A percentile compares a stretch with the other conserved stretches of the same genome.
These are phyloP conservation scores for Phenganax marumi DNA, from an alignment of 92 coral and sea anemone genomes.

Conservation along the genomic window DNA sequence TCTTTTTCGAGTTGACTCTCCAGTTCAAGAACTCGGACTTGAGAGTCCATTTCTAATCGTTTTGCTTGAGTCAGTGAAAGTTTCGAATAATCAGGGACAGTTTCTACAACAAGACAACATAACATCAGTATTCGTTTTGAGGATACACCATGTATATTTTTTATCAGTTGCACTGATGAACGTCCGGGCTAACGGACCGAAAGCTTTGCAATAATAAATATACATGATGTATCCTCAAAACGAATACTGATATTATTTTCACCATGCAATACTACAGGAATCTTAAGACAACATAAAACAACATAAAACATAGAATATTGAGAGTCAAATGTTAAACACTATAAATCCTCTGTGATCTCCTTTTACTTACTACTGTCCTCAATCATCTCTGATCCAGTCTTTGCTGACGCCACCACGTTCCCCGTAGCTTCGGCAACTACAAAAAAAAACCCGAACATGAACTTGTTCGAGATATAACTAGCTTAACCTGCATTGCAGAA, in stretches of 20 bases:
- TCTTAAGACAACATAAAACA: constrained; percentile 7
- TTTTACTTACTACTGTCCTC: constrained; percentile 87
- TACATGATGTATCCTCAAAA: too few species aligned
- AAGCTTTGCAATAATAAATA: too few species aligned
- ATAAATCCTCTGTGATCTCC: too few species aligned
- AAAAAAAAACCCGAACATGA: not conserved
- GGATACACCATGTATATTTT: too few species aligned
- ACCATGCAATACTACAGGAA: too few species aligned
- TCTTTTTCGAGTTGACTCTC: constrained; percentile 89
- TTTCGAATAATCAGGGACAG: constrained; percentile 95
- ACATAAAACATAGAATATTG: not conserved
- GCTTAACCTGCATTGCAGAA: not conserved
- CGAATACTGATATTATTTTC: too few species aligned
- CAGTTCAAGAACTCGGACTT: constrained; percentile 88
- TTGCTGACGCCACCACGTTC: constrained; percentile 95
- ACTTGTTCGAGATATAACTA: not conserved
- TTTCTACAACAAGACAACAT: constrained; percentile 54
- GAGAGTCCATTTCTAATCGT: constrained; percentile 97
- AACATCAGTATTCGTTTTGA: too few species aligned
- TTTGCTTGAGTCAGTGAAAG: constrained; percentile 88
- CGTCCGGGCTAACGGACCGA: too few species aligned
- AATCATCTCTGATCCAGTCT: constrained; percentile 97
- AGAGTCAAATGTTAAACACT: not conserved
- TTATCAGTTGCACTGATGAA: too few species aligned
- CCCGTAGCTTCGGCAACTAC: constrained; percentile 94